These are phyloP conservation scores for Neoaliturus tenellus DNA, from an alignment of 2,888 invertebrate genomes.

Conservation along the genomic window DNA sequence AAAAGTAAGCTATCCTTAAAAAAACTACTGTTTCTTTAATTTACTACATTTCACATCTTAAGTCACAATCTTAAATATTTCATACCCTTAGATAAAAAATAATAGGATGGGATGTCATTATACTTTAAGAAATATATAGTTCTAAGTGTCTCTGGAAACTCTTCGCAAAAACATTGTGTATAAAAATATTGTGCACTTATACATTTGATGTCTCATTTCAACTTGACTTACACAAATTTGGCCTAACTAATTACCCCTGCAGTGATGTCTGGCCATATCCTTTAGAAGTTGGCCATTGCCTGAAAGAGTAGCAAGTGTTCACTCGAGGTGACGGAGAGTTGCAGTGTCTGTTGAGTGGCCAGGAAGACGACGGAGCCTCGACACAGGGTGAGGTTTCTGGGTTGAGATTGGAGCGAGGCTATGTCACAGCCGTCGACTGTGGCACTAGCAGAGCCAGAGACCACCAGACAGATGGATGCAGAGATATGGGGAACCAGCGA, in stretches of 20 bases:
- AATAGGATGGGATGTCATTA: no score
- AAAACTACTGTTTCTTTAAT: no score
- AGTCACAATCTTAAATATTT: no score
- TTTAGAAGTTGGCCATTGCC: conserved; percentile 59
- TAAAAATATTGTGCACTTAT: background rate
- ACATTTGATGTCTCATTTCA: background rate
- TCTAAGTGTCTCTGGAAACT: no score
- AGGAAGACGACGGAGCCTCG: conserved; percentile 83
- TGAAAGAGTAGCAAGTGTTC: conserved; percentile 64
- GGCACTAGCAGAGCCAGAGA: conserved; percentile 78
- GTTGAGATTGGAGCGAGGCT: background rate
- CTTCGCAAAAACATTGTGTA: background rate
- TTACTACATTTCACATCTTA: no score
- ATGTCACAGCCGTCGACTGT: conserved; percentile 71
- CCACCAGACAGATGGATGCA: conserved; percentile 87
- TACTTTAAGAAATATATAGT: no score
- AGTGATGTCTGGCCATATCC: background rate
- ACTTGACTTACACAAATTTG: no score
- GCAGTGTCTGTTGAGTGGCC: conserved; percentile 75
- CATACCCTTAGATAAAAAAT: no score
- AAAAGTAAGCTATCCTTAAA: no score
- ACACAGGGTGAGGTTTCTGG: conserved; percentile 70
- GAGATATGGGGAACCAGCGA: conserved; percentile 79
- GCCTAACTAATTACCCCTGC: background rate
- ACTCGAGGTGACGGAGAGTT: conserved; percentile 72